phyloP scores from a whole-genome alignment of 2,888 invertebrate genomes.

The Anarsia innoxiella region DNA sequence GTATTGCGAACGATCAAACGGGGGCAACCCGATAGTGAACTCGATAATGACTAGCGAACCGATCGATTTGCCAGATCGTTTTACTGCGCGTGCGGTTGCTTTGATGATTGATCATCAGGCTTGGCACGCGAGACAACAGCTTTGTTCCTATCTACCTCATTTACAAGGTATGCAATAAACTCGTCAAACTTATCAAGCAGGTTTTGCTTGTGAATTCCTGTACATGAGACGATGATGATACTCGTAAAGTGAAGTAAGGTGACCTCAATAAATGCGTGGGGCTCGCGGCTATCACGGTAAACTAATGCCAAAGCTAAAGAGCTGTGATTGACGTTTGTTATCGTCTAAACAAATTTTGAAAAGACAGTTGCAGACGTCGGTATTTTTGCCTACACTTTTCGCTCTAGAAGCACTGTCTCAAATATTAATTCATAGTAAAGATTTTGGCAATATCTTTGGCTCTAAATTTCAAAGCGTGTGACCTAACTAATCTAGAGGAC shows the following conservation, averaged over 20 bases:
- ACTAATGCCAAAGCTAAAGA: conserved; percentile 40
- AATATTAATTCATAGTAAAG: no score
- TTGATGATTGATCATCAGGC: conserved; percentile 29
- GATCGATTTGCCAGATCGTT: conserved; percentile 25
- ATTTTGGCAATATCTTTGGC: no score
- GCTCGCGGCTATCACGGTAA: conserved; percentile 30
- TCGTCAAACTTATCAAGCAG: conserved; percentile 10
- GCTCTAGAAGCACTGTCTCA: no score
- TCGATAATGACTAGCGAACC: conserved; percentile 27
- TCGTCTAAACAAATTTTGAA: neutral
- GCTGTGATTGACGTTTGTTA: conserved; percentile 7
- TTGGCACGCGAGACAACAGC: conserved; percentile 19
- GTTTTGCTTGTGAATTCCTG: conserved; percentile 14
- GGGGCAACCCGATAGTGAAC: conserved; percentile 28
- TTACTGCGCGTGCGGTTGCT: conserved; percentile 23
- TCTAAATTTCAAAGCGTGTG: no score
- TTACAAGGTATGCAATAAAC: conserved; percentile 2
- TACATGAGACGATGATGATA: conserved; percentile 32
- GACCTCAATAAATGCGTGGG: conserved; percentile 29
- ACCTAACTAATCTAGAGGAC: no score
- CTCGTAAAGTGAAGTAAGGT: conserved; percentile 40
- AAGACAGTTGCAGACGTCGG: no score
- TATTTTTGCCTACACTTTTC: no score
- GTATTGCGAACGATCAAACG: conserved; percentile 25
- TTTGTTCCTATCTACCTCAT: conserved; percentile 1